A percentile compares a stretch with the other conserved stretches of the same genome.
These are phyloP conservation scores for Dryobota labecula DNA, from an alignment of 2,888 invertebrate species.

Conservation along the genomic window DNA sequence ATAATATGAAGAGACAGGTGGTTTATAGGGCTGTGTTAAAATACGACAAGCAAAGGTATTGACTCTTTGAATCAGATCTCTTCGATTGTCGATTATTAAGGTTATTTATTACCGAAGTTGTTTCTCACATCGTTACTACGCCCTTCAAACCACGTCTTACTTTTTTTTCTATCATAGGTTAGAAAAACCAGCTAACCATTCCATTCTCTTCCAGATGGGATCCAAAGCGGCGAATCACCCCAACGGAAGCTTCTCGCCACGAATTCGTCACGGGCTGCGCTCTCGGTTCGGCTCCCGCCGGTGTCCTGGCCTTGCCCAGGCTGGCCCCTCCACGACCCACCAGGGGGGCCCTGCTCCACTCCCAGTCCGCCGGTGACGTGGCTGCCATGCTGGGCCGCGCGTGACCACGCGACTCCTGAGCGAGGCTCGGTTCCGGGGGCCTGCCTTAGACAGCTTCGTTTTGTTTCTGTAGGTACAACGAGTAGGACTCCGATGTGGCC, in stretches of 20 bases:
- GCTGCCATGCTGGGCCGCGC: slow-evolving; percentile 92
- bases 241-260: slow-evolving; percentile 97
- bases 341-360: slow-evolving; percentile 89
- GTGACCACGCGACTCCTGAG: slow-evolving; percentile 87
- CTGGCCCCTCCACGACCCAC: slow-evolving; percentile 81
- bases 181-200: background rate
- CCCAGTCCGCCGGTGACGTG: slow-evolving; percentile 92
- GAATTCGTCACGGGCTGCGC: slow-evolving; percentile 93
- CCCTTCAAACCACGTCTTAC: background rate
- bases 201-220: slow-evolving; percentile 93
- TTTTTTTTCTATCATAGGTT: fast-evolving
- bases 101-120: background rate
- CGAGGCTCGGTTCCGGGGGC: slow-evolving; percentile 71
- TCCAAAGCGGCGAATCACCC: slow-evolving; percentile 96
- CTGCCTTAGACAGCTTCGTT: slow-evolving; percentile 60
- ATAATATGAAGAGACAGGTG: background rate
- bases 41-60: background rate
- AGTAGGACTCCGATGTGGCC: slow-evolving; percentile 56
- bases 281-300: slow-evolving; percentile 83
- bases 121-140: background rate
- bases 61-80: background rate
- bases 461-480: slow-evolving; percentile 44
- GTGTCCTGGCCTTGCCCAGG: slow-evolving; percentile 85
- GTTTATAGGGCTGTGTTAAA: background rate
- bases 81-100: no score